Evolutionary conservation across 2,888 invertebrate species (phyloP).

Genomic region (Limnephilus marmoratus): DNA sequence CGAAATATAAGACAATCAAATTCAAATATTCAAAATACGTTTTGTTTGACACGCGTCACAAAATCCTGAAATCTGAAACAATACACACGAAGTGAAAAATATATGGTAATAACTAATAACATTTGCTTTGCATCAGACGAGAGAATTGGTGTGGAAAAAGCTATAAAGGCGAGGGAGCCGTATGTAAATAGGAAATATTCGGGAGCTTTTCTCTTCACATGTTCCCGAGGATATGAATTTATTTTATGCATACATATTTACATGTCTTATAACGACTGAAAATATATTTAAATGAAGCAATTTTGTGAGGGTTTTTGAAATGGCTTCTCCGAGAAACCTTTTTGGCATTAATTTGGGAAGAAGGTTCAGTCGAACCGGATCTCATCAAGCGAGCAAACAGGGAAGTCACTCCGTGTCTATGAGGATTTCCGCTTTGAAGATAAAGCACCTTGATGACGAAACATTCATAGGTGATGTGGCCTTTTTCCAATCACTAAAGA

Average conservation of each 20-base stretch:
- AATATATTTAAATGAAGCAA: constrained; percentile 2
- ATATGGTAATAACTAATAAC: constrained; percentile 2
- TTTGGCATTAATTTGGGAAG: background rate
- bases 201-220: background rate
- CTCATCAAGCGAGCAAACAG: constrained; percentile 9
- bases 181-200: background rate
- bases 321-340: background rate
- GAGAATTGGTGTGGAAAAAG: background rate
- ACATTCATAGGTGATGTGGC: background rate
- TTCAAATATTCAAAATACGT: background rate
- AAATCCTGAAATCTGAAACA: constrained; percentile 2
- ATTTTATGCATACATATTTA: background rate
- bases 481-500: background rate
- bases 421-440: constrained; percentile 11
- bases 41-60: background rate
- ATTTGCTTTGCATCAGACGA: background rate
- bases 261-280: background rate
- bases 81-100: background rate
- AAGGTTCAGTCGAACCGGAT: background rate
- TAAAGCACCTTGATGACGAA: background rate
- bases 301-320: background rate
- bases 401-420: background rate
- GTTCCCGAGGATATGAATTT: background rate
- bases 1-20: background rate
- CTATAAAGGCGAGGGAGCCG: background rate